Conservation (phyloP, 2,113 vertebrate genomes). For the Sterna hirundo region DNA sequence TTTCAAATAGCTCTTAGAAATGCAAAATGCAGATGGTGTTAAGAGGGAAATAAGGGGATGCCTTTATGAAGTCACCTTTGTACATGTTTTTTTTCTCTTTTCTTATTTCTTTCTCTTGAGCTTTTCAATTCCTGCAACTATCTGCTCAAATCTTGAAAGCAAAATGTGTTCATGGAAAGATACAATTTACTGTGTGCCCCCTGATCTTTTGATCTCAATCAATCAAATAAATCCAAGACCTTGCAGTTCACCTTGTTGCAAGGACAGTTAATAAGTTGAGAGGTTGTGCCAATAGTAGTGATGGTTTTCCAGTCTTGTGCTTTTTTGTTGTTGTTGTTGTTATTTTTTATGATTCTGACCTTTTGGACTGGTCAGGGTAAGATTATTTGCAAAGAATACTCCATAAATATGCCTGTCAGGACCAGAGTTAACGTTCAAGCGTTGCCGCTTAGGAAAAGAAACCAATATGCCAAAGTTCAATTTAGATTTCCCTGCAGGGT, state of each 20-base stretch:
- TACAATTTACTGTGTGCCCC: background rate
- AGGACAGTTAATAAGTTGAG: background rate
- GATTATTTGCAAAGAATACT: conserved; percentile 43
- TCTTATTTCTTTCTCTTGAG: background rate
- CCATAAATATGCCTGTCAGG: conserved; percentile 13
- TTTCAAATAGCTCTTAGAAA: background rate
- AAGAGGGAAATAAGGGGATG: background rate
- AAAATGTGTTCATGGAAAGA: background rate
- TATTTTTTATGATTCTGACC: conserved; percentile 34
- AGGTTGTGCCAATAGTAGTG: background rate
- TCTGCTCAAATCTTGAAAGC: conserved; percentile 38
- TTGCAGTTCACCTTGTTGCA: conserved; percentile 5
- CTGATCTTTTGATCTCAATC: conserved; percentile 48
- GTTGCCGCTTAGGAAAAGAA: background rate
- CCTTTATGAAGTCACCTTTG: conserved; percentile 40
- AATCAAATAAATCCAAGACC: conserved; percentile 38
- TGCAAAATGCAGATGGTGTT: background rate
- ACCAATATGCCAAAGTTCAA: background rate
- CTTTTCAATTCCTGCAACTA: background rate
- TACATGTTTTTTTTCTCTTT: background rate
- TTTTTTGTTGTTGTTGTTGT: background rate
- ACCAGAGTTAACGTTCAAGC: background rate
- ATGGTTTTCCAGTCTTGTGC: background rate
- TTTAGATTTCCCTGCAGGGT: background rate
- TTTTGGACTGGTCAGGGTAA: conserved; percentile 19